Conservation (phyloP, 2,113 vertebrate species). For the Tetrax tetrax region DNA sequence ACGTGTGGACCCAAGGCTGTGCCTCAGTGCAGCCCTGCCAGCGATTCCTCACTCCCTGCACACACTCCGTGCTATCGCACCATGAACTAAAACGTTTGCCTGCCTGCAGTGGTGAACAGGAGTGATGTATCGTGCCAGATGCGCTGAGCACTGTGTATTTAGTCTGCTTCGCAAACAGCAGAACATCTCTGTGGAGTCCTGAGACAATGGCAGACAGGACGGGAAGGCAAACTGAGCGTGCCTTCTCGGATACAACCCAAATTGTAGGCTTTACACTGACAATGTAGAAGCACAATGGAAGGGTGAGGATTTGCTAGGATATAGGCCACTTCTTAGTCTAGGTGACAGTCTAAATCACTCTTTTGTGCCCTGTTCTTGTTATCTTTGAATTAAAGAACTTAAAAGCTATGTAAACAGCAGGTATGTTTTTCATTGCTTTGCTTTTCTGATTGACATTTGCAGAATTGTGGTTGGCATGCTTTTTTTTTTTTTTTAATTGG, state of each 20-base stretch:
- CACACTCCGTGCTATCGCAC: fast-evolving
- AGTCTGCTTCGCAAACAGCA: neutral
- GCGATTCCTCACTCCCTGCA: neutral
- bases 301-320: neutral
- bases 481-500: neutral
- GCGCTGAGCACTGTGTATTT: neutral
- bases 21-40: neutral
- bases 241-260: fast-evolving
- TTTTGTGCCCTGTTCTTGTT: neutral
- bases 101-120: neutral
- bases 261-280: neutral
- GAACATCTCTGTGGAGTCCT: neutral
- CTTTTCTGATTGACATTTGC: neutral
- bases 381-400: neutral
- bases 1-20: neutral
- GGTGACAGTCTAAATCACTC: neutral
- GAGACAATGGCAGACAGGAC: neutral
- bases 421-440: neutral
- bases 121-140: neutral
- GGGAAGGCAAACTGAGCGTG: neutral
- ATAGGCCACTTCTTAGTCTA: neutral
- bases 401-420: neutral
- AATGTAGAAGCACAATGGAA: fast-evolving
- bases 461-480: neutral
- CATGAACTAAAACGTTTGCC: no score